These are phyloP conservation scores for Sylvia borin DNA, from an alignment of 2,797 vertebrate species.

Conservation along the genomic window DNA sequence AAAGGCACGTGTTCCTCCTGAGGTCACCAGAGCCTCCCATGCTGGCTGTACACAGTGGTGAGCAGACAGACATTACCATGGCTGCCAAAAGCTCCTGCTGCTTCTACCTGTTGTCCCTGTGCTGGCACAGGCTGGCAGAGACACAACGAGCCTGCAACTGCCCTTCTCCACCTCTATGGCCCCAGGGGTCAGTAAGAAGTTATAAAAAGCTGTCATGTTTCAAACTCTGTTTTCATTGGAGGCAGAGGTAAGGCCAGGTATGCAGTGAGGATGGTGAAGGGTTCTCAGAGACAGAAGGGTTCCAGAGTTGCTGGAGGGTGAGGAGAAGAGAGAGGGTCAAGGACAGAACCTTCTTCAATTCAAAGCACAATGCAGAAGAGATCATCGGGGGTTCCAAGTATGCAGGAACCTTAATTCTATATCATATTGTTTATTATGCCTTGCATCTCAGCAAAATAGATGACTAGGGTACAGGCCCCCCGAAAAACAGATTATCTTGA, in stretches of 20 bases:
- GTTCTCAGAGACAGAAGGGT: neutral
- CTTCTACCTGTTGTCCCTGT: slow-evolving; percentile 7
- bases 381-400: neutral
- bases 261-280: neutral
- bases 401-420: neutral
- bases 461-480: neutral
- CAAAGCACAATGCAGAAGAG: neutral
- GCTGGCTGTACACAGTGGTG: neutral
- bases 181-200: neutral
- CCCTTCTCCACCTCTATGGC: neutral
- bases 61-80: neutral
- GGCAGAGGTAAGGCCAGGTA: neutral
- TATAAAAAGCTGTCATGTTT: neutral
- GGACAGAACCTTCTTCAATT: neutral
- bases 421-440: neutral
- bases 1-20: neutral
- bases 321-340: neutral
- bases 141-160: neutral
- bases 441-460: neutral
- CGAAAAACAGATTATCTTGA: neutral
- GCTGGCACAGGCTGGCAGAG: neutral
- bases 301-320: neutral
- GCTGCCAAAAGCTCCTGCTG: neutral
- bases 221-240: neutral
- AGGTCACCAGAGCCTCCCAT: neutral